Conservation (phyloP, 2,797 vertebrate genomes). For the Parotocinclus haroldoi region DNA sequence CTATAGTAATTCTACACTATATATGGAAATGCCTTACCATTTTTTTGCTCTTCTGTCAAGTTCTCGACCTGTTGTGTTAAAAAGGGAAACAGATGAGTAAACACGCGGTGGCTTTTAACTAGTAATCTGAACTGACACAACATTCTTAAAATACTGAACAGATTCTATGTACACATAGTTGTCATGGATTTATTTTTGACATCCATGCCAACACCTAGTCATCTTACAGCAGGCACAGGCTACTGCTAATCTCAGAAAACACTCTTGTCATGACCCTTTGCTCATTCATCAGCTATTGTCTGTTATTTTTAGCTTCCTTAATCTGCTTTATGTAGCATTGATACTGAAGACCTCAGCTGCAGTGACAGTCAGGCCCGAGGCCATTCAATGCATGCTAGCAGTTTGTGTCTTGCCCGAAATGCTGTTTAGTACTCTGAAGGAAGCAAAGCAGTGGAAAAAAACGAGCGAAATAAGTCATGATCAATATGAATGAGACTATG, state of each 20-base stretch:
- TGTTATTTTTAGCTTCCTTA: conserved; percentile 19
- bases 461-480: too few species aligned
- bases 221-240: conserved; percentile 24
- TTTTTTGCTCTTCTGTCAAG: conserved; percentile 79
- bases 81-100: conserved; percentile 28
- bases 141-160: conserved; percentile 7
- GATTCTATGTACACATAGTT: conserved; percentile 11
- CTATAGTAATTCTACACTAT: too few species aligned
- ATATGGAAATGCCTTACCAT: conserved; percentile 62
- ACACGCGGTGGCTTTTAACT: conserved; percentile 6
- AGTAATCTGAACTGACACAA: conserved; percentile 20
- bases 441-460: too few species aligned
- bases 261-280: conserved; percentile 7
- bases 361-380: neutral
- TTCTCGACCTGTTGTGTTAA: conserved; percentile 70
- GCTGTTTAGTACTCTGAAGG: too few species aligned
- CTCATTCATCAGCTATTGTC: conserved; percentile 26
- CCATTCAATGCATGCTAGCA: neutral
- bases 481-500: too few species aligned
- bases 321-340: neutral
- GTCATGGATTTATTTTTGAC: conserved; percentile 33
- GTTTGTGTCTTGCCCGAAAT: neutral
- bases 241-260: conserved; percentile 15
- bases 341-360: neutral
- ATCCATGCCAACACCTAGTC: conserved; percentile 16